Evolutionary conservation across 1,140 invertebrate genomes (phyloP), one percentile per base, ranked within the genome.

Genomic region (Bombus confusus): DNA sequence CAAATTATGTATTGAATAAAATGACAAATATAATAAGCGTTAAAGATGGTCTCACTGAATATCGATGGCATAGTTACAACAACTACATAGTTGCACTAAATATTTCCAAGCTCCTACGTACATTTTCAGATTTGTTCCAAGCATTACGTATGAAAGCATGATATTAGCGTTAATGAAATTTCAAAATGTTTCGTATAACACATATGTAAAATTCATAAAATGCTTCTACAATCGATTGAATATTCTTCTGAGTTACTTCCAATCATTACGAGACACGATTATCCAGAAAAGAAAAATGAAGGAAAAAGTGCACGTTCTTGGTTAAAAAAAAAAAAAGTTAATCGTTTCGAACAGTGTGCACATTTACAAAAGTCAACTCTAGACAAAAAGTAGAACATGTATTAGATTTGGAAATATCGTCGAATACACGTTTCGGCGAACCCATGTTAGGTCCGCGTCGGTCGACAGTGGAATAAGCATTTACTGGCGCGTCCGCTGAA

Each of bases 401-500:
- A 18, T 8, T 34, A 13, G 15, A 34, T 68, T 34, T 18, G 3
- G 18, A 68, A 68, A 66, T 31, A 18, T 39, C 13, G 25, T 8
- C 37, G 12, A 68, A 66, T 66, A n/a, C 64, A 22, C 31, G 15
- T 22, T 22, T 22, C 6, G 66, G 8, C 6, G 31, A 34, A 37
- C 8, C 66, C 31, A 10, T 37, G 66, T 68, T 66, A 31, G 47
- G 85, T 12, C 22, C 37, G 34, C 75, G 43, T 47, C 25, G 43
- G 68, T 57, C 62, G 68, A 80, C 74, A 81, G 83, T 64, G 47
- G 37, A 69, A 52, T 68, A 74, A 41, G 37, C 66, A 83, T 86
- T 80, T n/a, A 78, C 39, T 22, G 64, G 59, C 86, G 41, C 25
- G 80, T 76, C 71, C 73, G 83, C 64, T 43, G 47, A 62, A 83